Conservation (phyloP, 2,113 vertebrate genomes). For the Esox niger region DNA sequence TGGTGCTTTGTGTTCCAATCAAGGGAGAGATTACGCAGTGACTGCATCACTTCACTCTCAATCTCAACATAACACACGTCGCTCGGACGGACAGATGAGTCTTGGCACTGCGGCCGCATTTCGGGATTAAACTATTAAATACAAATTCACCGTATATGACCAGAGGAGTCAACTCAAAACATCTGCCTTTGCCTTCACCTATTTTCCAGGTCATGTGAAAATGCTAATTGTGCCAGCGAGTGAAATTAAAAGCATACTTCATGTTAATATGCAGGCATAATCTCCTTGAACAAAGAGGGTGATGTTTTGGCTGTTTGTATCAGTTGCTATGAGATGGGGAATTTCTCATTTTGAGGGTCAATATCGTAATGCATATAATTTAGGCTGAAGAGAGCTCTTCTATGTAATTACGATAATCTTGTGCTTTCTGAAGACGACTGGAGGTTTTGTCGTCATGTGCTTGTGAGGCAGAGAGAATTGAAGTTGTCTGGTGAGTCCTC, state of each 20-base stretch:
- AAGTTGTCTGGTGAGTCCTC: slow-evolving; percentile 2
- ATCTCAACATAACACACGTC: slow-evolving; percentile 16
- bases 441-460: slow-evolving; percentile 38
- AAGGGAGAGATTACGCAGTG: slow-evolving; percentile 24
- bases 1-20: slow-evolving; percentile 35
- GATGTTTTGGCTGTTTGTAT: slow-evolving; percentile 49
- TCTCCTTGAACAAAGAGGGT: slow-evolving; percentile 21
- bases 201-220: slow-evolving; percentile 50
- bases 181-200: slow-evolving; percentile 53
- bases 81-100: slow-evolving; percentile 28
- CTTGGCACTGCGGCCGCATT: slow-evolving; percentile 30
- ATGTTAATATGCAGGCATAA: slow-evolving; percentile 24
- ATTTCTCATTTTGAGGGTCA: slow-evolving; percentile 59
- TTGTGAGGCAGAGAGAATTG: slow-evolving; percentile 17
- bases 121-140: slow-evolving; percentile 44
- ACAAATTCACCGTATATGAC: slow-evolving; percentile 43
- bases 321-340: slow-evolving; percentile 52
- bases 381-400: slow-evolving; percentile 51
- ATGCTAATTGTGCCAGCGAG: slow-evolving; percentile 46
- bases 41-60: slow-evolving; percentile 38
- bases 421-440: slow-evolving; percentile 38
- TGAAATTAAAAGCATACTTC: slow-evolving; percentile 49
- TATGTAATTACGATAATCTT: slow-evolving; percentile 66
- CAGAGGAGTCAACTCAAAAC: slow-evolving; percentile 51
- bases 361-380: slow-evolving; percentile 54